A percentile compares a stretch with the other conserved stretches of the same genome.
phyloP scores from a whole-genome alignment of 2,888 invertebrate species.

The Aquatica leii region DNA sequence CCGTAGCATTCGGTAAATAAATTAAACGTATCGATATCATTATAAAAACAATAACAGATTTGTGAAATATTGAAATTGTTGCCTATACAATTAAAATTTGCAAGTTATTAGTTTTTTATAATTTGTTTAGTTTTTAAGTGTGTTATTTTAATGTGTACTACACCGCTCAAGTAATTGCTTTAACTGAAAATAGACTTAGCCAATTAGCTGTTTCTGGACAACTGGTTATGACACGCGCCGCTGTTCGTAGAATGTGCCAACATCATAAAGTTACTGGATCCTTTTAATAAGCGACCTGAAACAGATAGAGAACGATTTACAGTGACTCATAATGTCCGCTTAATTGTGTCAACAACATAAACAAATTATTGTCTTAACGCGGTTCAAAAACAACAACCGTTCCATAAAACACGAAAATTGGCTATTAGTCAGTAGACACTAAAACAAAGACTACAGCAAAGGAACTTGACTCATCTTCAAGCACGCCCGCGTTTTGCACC shows the following conservation, averaged over 20 bases:
- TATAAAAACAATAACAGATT: neutral
- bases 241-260: neutral
- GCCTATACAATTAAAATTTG: neutral
- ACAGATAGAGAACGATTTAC: too few relatives aligned
- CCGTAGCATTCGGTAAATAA: neutral
- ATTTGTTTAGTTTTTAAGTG: neutral
- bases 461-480: neutral
- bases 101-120: neutral
- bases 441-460: neutral
- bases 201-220: neutral
- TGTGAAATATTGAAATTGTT: neutral
- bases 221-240: neutral
- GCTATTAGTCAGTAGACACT: neutral
- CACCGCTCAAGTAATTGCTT: too few relatives aligned
- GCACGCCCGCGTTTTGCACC: too few relatives aligned
- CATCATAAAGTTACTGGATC: neutral
- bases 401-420: neutral
- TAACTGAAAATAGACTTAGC: neutral
- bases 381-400: neutral
- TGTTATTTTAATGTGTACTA: too few relatives aligned
- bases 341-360: neutral
- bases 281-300: neutral
- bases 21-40: neutral
- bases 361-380: neutral
- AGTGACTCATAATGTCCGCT: neutral